Base-by-base conservation (phyloP, 2,888 invertebrate genomes). In the Lepidochitona cinerea region DNA sequence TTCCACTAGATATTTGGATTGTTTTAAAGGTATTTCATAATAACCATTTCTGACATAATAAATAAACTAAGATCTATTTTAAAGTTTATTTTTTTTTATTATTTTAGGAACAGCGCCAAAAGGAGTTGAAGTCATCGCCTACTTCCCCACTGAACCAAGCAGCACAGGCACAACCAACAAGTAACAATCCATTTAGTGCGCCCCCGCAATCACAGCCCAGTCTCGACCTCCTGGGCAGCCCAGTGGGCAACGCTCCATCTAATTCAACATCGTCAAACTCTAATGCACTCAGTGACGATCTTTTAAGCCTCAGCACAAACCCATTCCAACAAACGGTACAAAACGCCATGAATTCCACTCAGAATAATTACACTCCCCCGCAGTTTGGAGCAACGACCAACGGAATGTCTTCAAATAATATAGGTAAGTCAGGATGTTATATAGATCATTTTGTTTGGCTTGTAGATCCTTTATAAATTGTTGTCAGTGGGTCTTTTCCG, bases 241-340 rank as follows among this genome's bases (percentile, higher is more conserved):
- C 72, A 0, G 68, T 71, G 18, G 52, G 71, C 49, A n/a, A 23
- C 35, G 64, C 70, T n/a, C 41, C 68, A 7, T 32, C 59, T 1
- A 52, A 26, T n/a, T 33, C 37, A 26, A 33, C 37, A 5, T 54
- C 67, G 14, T 26, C 52, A 33, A 66, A 49, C 7, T 7, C 68
- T 53, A 12, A 72, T 53, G 35, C 33, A 68, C 95, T 97, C 32
- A 96, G 96, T 18, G 97, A 97, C 87, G 96, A 97, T 91, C 92
- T 97, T 81, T 93, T 97, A 71, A 95, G 96, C 86, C 92, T 97
- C 80, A 84, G 87, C 70, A 95, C 95, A 64, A 97, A 97, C 92
- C 97, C 97, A 12, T 98, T 97, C 90, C 95, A 96, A 14, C 87
- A 89, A 78, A 89, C 85, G 73, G 82, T 91, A 18, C 86, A 87